Percentiles rank a stretch among this genome's conserved stretches.
Evolutionary conservation across 2,888 invertebrate genomes (phyloP).

Genomic region (Chydorus sphaericus): DNA sequence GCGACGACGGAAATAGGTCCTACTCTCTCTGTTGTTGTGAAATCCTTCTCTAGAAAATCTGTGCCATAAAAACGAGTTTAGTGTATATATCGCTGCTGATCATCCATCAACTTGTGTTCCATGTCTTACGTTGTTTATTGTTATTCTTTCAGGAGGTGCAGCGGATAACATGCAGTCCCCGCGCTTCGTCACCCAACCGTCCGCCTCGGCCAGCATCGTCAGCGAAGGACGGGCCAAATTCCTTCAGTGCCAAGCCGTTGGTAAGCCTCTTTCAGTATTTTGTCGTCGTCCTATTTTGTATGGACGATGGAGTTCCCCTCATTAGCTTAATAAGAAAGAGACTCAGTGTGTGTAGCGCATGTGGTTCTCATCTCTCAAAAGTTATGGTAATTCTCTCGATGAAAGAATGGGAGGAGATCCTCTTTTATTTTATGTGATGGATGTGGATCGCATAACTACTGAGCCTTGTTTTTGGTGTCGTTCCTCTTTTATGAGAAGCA

Average conservation of each 20-base stretch:
- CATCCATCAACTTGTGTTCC: background rate
- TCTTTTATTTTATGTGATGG: too few relatives aligned
- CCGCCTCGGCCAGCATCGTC: conserved; percentile 69
- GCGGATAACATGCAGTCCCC: conserved; percentile 51
- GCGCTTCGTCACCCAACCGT: conserved; percentile 71
- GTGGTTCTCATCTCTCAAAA: too few relatives aligned
- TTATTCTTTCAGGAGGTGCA: conserved; percentile 13
- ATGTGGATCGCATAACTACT: too few relatives aligned
- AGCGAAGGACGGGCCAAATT: conserved; percentile 80
- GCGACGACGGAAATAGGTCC: too few relatives aligned
- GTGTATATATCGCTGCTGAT: too few relatives aligned
- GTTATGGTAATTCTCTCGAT: too few relatives aligned
- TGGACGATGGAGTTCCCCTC: background rate
- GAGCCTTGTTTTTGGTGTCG: too few relatives aligned
- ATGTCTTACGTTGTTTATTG: background rate
- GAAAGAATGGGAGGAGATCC: too few relatives aligned
- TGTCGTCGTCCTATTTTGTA: too few relatives aligned
- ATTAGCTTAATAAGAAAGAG: background rate
- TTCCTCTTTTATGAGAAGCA: too few relatives aligned
- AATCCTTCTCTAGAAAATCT: background rate
- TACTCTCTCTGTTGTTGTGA: background rate
- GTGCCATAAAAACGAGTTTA: background rate
- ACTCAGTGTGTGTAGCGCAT: too few relatives aligned
- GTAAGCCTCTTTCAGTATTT: too few relatives aligned
- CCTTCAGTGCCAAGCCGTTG: conserved; percentile 78